Evolutionary conservation across 2,888 invertebrate species (phyloP), one percentile per base, ranked within the genome.

Genomic region (Drosophila subquinaria): DNA sequence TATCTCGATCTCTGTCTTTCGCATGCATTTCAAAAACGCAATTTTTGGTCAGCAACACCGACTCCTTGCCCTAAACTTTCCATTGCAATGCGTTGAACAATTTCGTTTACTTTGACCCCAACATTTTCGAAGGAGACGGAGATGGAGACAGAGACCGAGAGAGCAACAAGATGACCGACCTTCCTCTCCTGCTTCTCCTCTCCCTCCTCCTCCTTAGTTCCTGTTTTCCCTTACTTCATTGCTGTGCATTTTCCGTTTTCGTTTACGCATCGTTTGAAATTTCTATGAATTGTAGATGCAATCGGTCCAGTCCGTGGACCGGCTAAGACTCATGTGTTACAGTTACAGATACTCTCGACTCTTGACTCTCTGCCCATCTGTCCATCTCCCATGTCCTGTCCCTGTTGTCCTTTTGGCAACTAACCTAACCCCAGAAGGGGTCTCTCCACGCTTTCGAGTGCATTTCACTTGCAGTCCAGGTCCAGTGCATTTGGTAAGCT

Each of bases 231-330:
- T n/a, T n/a, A 20, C 35, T 20, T 17, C 38, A 35, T 61, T 82
- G 64, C 71, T 82, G 62, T 79, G 82, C 79, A 82, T 84, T 86
- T 89, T 90, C 87, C 89, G 82, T 89, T 89, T 89, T 89, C 90
- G 90, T 90, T 89, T 89, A 89, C 83, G 88, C 88, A 89, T 88
- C 89, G 90, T 89, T 90, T 85, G 78, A 85, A 90, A 89, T 89
- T 90, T 90, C 88, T 89, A 91, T 91, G 91, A 91, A 91, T 91
- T 91, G 91, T 86, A 92, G 90, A 91, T 92, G 91, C 88, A 92
- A 91, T 91, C 91, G 90, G 81, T 51, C 89, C 84, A 87, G 84
- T 73, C 77, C 82, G 83, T 79, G 79, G 71, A 62, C 68, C 65
- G 63, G 65, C 79, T 84, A 89, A 89, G 89, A 89, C 88, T 85